Base-by-base conservation (phyloP, 2,888 invertebrate species). In the Agrilus biguttatus region DNA sequence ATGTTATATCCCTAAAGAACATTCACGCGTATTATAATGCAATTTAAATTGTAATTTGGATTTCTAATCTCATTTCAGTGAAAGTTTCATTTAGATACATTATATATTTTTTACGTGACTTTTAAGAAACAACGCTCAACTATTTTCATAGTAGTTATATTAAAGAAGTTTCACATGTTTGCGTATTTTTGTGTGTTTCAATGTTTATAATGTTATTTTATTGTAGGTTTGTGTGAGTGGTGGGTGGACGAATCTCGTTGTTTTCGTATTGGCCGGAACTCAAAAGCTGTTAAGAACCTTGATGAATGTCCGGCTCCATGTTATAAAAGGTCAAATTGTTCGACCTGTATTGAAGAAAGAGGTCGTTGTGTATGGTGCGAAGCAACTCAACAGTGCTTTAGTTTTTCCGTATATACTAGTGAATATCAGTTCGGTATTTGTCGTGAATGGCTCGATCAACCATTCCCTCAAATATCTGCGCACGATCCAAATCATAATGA, bases 311-410 rank as follows among this genome's bases (percentile, higher is more conserved):
- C 91, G 0, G 70, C 78, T 21, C 84, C 89, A 0, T 93, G 93
- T 60, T 79, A 88, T 52, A 65, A 75, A 61, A 77, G 88, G 38
- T 74, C 68, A 36, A 80, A 81, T 57, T 90, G 90, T 61, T 78
- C 81, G 14, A 76, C 80, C 42, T 95, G 95, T 59, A 70, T 95
- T 40, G 85, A 85, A 54, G 84, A 86, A 56, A 78, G 59, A 39
- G 88, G 88, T 19, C 77, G 90, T 46, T 95, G 95, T 65, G 92
- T 92, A 1, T 95, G 95, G 95, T 95, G 95, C 63, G 89, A 91
- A 60, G 87, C 90, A 19, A 87, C 87, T 0, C 77, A 82, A 47
- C 87, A 89, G 58, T 95, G 95, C 64, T 91, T 95, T 61, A 86
- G 90, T 50, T 93, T 95, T 65, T 86, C 90, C n/a, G 88, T 92